Base-by-base conservation (phyloP, 2,797 vertebrate genomes). In the Sebastes taczanowskii region DNA sequence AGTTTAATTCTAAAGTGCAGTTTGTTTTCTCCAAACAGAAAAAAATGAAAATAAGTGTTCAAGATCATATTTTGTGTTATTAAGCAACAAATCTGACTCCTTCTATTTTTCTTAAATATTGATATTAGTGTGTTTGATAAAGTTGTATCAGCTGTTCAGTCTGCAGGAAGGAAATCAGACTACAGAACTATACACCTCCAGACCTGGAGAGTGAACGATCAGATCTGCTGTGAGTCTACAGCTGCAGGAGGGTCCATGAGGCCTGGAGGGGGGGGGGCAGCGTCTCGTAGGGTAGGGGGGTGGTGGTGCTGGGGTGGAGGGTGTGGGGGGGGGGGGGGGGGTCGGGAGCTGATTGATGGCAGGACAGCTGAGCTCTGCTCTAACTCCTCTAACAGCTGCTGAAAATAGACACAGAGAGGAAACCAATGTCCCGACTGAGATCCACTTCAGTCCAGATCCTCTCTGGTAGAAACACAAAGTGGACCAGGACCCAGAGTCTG, bases 361-460 rank as follows among this genome's bases (percentile, higher is more conserved):
- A 35, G 81, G 90, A 94, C 95, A 96, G 94, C 95, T 96, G 95
- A 88, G 81, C 84, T 90, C 94, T 93, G 92, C 84, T 83, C 78
- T 89, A 25, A 32, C 74, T 95, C 89, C 81, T 78, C 91, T 81
- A 75, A 93, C 94, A 94, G 94, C 89, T 95, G 91, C 95, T 94
- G 83, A 88, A 96, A 96, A 96, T 95, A 96, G 94, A 88, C 69
- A 1, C 70, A 3, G 60, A 78, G 70, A 34, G 20, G 56, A 69
- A 56, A 60, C 61, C 61, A 23, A 1, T 34, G 30, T 18, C 38
- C 38, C 7, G 42, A 20, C 34, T 53, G 59, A 74, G 66, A 71
- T 46, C 60, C 56, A 64, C 49, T 25, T 71, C 63, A 62, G 60
- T 62, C 60, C 60, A 22, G 61, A 63, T 35, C n/a, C 61, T 14